Evolutionary conservation across 1,140 invertebrate species (phyloP), one percentile per base, ranked within the genome.

Genomic region (Drosophila hydei): DNA sequence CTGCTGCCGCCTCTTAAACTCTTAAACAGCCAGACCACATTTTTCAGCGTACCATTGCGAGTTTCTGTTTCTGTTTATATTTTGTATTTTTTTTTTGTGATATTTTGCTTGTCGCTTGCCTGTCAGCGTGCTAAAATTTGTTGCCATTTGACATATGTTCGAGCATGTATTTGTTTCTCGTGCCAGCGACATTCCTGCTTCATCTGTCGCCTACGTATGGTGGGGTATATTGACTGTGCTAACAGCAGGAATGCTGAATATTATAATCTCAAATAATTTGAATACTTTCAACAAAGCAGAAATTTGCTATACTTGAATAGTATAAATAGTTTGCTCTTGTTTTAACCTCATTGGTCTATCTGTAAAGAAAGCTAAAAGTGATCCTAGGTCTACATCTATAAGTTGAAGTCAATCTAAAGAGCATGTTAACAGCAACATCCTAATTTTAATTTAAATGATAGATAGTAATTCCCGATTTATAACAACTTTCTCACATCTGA

Each of bases 41-140:
- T 71, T 81, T 71, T 77, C 0, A 50, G 48, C 67, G 77, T 80
- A 33, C 61, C 60, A 55, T 33, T 47, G 54, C 42, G 61, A 48
- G 63, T 77, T 64, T 74, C 59, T 72, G 33, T 60, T 50, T 38
- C 30, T 6, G 30, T 9, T 7, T 14, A 14, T 38, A 14, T 51
- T 3, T 27, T 23, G 6, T 27, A 5, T 27, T 27, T 27, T 27
- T 6, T 27, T 6, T 27, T 27, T 30, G 1, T 30, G n/a, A 36
- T 45, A 33, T 69, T 61, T 33, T 59, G 43, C 25, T 19, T 78
- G 36, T 43, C 48, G 43, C 30, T 43, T 16, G 14, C 18, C 63
- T 88, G 78, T 81, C 83, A 87, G 51, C 48, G 65, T 54, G 45
- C 33, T 42, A 33, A 79, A 77, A 88, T 89, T 88, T 88, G 76